phyloP scores from a whole-genome alignment of 2,797 vertebrate species.

The Mionectes olivaceus region DNA sequence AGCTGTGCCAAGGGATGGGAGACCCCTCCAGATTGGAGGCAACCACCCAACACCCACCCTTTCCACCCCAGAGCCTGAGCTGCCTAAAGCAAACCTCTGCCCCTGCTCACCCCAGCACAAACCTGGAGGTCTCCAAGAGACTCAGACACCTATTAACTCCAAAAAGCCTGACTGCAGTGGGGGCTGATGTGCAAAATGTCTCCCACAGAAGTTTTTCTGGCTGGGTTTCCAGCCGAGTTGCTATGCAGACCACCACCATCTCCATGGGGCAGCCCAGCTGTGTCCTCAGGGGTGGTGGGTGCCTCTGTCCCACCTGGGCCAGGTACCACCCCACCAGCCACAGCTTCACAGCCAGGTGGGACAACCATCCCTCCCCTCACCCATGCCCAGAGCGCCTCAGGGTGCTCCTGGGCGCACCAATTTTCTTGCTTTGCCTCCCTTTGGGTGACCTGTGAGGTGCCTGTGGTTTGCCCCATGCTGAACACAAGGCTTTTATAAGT shows the following conservation, averaged over 20 bases:
- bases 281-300: background rate
- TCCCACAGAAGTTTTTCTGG: background rate
- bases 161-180: background rate
- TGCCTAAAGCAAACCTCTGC: background rate
- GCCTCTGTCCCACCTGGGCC: background rate
- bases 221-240: background rate
- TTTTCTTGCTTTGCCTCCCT: background rate
- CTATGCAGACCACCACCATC: background rate
- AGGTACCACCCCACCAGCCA: background rate
- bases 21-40: rapidly evolving
- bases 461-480: slow-evolving; percentile 1
- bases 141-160: background rate
- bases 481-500: background rate
- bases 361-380: rapidly evolving
- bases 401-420: background rate
- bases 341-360: rapidly evolving
- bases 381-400: background rate
- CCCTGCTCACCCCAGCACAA: background rate
- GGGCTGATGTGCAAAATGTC: background rate
- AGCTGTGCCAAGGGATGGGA: background rate
- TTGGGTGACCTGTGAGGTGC: rapidly evolving
- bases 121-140: background rate
- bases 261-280: background rate
- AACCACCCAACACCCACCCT: rapidly evolving
- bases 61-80: background rate